A percentile compares a stretch with the other conserved stretches of the same genome.
phyloP scores from a whole-genome alignment of 2,113 vertebrate species.

The Numida meleagris region DNA sequence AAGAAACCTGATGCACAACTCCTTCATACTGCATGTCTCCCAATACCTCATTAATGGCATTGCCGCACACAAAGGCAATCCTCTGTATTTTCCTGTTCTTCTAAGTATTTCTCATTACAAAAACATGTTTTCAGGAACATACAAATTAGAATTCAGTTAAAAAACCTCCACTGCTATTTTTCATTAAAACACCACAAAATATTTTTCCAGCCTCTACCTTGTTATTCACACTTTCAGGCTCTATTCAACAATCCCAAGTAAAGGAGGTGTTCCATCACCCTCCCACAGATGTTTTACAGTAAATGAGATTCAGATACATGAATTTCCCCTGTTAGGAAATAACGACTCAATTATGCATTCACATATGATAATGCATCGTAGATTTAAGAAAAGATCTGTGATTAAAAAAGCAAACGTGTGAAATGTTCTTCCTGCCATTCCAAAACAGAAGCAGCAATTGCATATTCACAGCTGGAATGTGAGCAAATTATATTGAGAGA shows the following conservation, averaged over 20 bases:
- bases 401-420: conserved; percentile 33
- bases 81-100: background rate
- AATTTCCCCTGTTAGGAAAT: background rate
- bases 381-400: background rate
- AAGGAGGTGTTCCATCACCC: conserved; percentile 1
- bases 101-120: background rate
- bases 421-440: background rate
- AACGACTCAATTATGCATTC: background rate
- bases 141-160: background rate
- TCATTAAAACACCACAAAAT: conserved; percentile 2
- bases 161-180: background rate
- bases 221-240: conserved; percentile 16
- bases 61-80: background rate
- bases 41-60: background rate
- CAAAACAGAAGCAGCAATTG: background rate
- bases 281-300: background rate
- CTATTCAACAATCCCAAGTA: background rate
- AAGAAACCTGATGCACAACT: background rate
- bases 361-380: background rate
- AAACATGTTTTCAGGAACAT: conserved; percentile 9
- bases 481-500: background rate
- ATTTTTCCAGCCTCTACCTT: conserved; percentile 6
- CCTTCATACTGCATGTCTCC: background rate
- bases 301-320: background rate
- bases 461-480: background rate